phyloP scores from a whole-genome alignment of 2,888 invertebrate species.

The Cylindroiulus punctatus region DNA sequence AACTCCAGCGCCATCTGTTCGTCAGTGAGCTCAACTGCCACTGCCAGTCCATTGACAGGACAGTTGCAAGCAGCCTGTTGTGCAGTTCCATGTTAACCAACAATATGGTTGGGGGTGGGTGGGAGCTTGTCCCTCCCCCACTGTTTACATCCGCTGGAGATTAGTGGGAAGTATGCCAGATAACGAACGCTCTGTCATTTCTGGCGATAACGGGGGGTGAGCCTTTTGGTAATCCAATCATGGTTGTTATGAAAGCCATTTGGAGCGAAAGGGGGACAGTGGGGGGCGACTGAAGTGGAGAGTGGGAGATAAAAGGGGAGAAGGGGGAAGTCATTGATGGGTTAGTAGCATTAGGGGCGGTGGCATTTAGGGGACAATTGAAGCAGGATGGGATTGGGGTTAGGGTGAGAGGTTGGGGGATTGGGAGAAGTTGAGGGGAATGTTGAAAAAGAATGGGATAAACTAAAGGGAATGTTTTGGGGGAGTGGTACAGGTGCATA shows the following conservation, averaged over 20 bases:
- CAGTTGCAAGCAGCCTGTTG: no score
- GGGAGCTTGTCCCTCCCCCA: no score
- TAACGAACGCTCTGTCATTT: not conserved
- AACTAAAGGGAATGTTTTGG: no score
- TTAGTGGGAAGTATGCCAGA: slow-evolving; percentile 11
- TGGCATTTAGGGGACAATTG: not conserved
- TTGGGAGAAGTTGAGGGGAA: not conserved
- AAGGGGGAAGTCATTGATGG: not conserved
- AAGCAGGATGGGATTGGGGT: not conserved
- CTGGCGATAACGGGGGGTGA: not conserved
- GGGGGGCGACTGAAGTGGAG: not conserved
- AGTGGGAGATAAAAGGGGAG: not conserved
- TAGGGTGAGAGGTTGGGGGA: not conserved
- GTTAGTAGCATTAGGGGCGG: not conserved
- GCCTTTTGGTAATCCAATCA: not conserved
- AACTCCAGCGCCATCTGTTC: not conserved
- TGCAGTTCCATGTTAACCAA: no score
- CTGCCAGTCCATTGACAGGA: no score
- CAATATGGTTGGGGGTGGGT: no score
- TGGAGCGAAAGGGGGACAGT: not conserved
- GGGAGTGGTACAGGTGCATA: no score
- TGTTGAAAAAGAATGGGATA: not conserved
- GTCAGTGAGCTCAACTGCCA: no score
- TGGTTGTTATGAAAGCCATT: not conserved
- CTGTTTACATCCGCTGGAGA: not conserved